Evolutionary conservation across 2,888 invertebrate genomes (phyloP), one percentile per base, ranked within the genome.

Genomic region (Acleris sparsana): DNA sequence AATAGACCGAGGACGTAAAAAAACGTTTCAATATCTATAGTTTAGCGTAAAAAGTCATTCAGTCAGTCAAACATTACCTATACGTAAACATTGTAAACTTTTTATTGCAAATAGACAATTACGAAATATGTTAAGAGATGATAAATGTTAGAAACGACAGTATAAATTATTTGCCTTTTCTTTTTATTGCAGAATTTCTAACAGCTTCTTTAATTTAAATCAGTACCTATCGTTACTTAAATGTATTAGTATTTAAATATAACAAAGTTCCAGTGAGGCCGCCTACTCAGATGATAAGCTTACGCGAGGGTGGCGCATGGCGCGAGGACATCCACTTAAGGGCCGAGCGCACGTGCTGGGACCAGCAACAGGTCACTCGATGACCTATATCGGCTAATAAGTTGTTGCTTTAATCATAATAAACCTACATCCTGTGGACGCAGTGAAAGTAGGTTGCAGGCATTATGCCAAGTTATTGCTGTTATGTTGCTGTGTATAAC

Each of bases 311-410:
- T 25, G 4, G 4, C n/a, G 52, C 9, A 33, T 25, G 9, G 33
- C 9, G 53, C 39, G 16, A 48, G 53, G n/a, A 22, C 16, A 2
- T 20, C 43, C 20, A 20, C 53, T 18, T 52, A 16, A 46, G 46
- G 56, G 55, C 60, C 33, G 55, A 20, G 60, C 11, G 64, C 55
- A 44, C 60, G 46, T 29, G 55, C 33, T 51, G 18, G 25, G 53
- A 57, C 17, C 25, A 44, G 61, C 65, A 65, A 65, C 65, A 65
- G 65, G 65, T 65, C 56, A 33, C 55, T 11, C 51, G 46, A 52
- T 65, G 55, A 65, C 65, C 60, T 55, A 60, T 49, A 60, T 60
- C 55, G 29, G 39, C 44, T 49, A 65, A 51, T 52, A 56, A 61
- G 49, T 60, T 43, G 43, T 65, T 44, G 29, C 49, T 44, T 43